A percentile compares a stretch with the other conserved stretches of the same genome.
These are phyloP conservation scores for Anas georgica DNA, from an alignment of 2,797 vertebrate genomes.

Conservation along the genomic window DNA sequence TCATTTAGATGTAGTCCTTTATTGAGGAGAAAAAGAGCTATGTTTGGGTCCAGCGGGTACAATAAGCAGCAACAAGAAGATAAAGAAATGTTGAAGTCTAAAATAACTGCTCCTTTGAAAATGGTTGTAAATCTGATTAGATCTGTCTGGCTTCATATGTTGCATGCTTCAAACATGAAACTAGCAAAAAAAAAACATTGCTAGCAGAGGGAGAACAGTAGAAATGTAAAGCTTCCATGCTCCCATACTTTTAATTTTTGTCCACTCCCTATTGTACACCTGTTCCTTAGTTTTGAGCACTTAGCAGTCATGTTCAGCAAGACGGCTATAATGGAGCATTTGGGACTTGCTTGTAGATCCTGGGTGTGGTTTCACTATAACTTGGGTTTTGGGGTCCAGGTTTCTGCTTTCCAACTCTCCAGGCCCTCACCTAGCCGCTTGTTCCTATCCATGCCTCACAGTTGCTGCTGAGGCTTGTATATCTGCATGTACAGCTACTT, in stretches of 20 bases:
- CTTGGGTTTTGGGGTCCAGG: background rate
- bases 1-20: background rate
- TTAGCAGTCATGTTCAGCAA: rapidly evolving
- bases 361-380: conserved; percentile 7
- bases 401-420: background rate
- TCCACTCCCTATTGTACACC: background rate
- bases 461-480: background rate
- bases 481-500: background rate
- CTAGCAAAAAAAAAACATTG: rapidly evolving
- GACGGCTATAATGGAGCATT: background rate
- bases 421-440: rapidly evolving
- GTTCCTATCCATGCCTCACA: background rate
- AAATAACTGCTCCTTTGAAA: background rate
- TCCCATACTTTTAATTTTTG: background rate
- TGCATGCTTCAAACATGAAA: background rate
- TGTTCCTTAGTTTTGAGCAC: background rate
- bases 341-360: background rate
- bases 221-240: background rate
- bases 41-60: rapidly evolving
- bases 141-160: background rate
- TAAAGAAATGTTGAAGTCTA: background rate
- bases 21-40: background rate
- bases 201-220: background rate
- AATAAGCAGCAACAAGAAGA: background rate
- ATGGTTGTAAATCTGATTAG: background rate